Percentiles rank a stretch among this genome's conserved stretches.
These are phyloP conservation scores for Danio albolineatus DNA, from an alignment of 2,797 vertebrate genomes.

Conservation along the genomic window DNA sequence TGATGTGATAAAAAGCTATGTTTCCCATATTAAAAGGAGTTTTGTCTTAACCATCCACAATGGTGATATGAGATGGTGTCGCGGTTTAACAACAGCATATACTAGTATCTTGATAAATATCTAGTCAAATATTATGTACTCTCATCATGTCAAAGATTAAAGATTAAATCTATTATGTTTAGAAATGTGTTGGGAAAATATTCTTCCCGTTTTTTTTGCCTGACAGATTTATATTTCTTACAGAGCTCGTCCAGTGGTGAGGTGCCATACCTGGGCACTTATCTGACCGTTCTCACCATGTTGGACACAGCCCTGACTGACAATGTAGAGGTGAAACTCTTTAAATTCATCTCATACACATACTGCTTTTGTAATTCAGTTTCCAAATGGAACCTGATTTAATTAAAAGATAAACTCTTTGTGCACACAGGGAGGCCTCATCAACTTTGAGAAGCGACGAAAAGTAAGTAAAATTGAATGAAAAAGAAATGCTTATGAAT, in stretches of 20 bases:
- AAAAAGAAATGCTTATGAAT: too few species aligned
- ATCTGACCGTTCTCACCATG: slow-evolving; percentile 90
- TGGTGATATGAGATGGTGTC: too few species aligned
- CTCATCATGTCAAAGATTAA: too few species aligned
- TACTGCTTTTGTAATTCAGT: not conserved
- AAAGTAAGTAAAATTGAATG: slow-evolving; percentile 76
- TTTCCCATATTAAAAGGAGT: too few species aligned
- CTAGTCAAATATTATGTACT: too few species aligned
- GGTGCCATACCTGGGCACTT: slow-evolving; percentile 90
- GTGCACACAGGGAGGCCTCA: slow-evolving; percentile 79
- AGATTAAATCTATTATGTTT: too few species aligned
- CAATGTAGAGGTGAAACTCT: slow-evolving; percentile 78
- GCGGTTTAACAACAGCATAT: too few species aligned
- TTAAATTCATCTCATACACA: not conserved
- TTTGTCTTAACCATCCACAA: too few species aligned
- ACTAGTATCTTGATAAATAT: too few species aligned
- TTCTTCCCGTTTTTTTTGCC: not conserved
- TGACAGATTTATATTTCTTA: slow-evolving; percentile 48
- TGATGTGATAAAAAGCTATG: too few species aligned
- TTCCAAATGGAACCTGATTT: not conserved
- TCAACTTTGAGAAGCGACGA: slow-evolving; percentile 92
- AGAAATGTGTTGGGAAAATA: too few species aligned
- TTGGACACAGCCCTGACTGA: slow-evolving; percentile 89
- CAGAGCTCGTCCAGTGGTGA: slow-evolving; percentile 73
- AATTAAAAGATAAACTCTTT: slow-evolving; percentile 25